phyloP scores from a whole-genome alignment of 2,113 vertebrate species.

The Platichthys flesus region DNA sequence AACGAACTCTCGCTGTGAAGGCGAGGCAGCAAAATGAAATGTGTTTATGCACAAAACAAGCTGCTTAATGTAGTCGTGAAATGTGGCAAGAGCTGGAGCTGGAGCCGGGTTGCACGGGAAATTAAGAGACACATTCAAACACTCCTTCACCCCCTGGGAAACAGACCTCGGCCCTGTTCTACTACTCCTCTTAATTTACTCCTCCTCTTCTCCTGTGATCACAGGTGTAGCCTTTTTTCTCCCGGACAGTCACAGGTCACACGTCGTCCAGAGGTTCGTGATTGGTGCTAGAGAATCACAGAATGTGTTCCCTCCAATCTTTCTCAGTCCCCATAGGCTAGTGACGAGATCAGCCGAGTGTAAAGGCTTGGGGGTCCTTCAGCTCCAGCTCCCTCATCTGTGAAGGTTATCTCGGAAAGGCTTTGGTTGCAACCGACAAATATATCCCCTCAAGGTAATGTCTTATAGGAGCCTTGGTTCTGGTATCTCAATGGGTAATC shows the following conservation, averaged over 20 bases:
- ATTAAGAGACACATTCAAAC: slow-evolving; percentile 17
- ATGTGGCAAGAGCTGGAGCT: slow-evolving; percentile 20
- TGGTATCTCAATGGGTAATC: slow-evolving; percentile 67
- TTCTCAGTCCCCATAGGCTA: slow-evolving; percentile 46
- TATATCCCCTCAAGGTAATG: slow-evolving; percentile 69
- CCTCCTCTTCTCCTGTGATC: slow-evolving; percentile 50
- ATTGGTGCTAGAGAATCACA: slow-evolving; percentile 58
- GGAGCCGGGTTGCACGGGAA: slow-evolving; percentile 12
- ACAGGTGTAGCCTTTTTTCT: slow-evolving; percentile 33
- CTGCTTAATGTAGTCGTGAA: slow-evolving; percentile 50
- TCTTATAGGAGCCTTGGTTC: slow-evolving; percentile 64
- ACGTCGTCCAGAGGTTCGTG: slow-evolving; percentile 41
- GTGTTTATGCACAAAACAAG: slow-evolving; percentile 48
- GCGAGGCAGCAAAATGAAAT: slow-evolving; percentile 40
- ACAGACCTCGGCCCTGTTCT: slow-evolving; percentile 25
- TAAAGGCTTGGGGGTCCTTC: slow-evolving; percentile 66
- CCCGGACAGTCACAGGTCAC: slow-evolving; percentile 56
- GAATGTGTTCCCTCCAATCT: slow-evolving; percentile 56
- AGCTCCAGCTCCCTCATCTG: slow-evolving; percentile 72
- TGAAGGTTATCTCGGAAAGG: slow-evolving; percentile 76
- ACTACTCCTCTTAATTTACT: slow-evolving; percentile 37
- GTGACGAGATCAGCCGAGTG: slow-evolving; percentile 70
- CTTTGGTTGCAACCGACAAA: slow-evolving; percentile 71
- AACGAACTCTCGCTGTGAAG: slow-evolving; percentile 67
- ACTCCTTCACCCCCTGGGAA: slow-evolving; percentile 41